These are phyloP conservation scores for Trichopria drosophilae DNA, from an alignment of 2,888 invertebrate species.

Conservation along the genomic window DNA sequence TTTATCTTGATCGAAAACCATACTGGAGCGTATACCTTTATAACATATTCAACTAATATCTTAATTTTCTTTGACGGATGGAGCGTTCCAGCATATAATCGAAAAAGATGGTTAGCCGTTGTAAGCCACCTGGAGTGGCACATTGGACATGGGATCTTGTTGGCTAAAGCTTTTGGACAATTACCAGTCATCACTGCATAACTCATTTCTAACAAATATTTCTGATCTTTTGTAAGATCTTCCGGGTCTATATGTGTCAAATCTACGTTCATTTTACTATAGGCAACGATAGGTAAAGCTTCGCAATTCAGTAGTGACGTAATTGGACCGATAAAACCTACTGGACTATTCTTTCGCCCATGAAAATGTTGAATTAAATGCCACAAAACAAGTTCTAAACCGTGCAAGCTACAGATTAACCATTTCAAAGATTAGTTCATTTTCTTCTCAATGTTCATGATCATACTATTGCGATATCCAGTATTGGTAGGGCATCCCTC, in stretches of 20 bases:
- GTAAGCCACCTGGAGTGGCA: conserved; percentile 18
- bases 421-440: conserved; percentile 5
- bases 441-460: conserved; percentile 5
- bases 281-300: conserved; percentile 5
- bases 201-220: conserved; percentile 16
- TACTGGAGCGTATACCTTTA: conserved; percentile 19
- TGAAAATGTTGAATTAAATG: conserved; percentile 17
- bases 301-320: conserved; percentile 28
- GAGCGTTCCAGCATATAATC: too few species aligned
- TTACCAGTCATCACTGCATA: conserved; percentile 6
- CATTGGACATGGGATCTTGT: conserved; percentile 7
- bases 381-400: conserved; percentile 9
- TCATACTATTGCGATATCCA: too few species aligned
- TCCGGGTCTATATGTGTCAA: conserved; percentile 6
- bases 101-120: conserved; percentile 12
- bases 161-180: conserved; percentile 7
- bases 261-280: conserved; percentile 3
- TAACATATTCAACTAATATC: conserved; percentile 13
- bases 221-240: conserved; percentile 17
- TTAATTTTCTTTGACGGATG: conserved; percentile 8
- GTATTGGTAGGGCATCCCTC: too few species aligned
- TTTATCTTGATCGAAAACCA: conserved; percentile 22
- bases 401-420: conserved; percentile 13
- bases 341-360: conserved; percentile 35
- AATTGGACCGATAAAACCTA: conserved; percentile 37